These are phyloP conservation scores for Chrysopilus asiliformis DNA, from an alignment of 2,888 invertebrate species.

Conservation along the genomic window DNA sequence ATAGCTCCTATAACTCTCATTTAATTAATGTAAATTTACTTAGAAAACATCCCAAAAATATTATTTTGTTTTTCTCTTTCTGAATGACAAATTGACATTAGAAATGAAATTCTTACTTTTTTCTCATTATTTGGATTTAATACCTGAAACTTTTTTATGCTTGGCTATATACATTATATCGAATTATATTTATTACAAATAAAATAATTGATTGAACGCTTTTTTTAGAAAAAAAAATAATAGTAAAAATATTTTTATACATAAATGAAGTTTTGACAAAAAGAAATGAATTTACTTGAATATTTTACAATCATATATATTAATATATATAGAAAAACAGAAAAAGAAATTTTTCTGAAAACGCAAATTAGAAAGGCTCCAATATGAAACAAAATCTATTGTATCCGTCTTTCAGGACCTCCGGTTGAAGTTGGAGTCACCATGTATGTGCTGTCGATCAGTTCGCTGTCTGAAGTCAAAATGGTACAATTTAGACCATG, in stretches of 20 bases:
- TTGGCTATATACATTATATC: too few relatives aligned
- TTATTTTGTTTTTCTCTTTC: too few relatives aligned
- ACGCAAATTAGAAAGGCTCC: conserved; percentile 7
- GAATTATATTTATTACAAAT: too few relatives aligned
- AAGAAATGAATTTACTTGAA: not conserved
- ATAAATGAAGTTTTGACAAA: not conserved
- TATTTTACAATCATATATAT: not conserved
- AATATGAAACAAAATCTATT: conserved; percentile 16
- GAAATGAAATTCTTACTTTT: too few relatives aligned
- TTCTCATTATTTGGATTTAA: too few relatives aligned
- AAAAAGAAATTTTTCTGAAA: not conserved
- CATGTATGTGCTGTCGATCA: conserved; percentile 97
- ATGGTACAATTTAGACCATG: conserved; percentile 59
- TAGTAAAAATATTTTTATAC: not conserved
- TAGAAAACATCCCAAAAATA: too few relatives aligned
- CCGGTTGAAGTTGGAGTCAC: conserved; percentile 96
- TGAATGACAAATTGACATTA: too few relatives aligned
- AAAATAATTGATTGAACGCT: too few relatives aligned
- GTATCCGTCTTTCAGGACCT: conserved; percentile 63
- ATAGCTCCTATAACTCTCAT: too few relatives aligned
- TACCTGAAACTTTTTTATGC: too few relatives aligned
- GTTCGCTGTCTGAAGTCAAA: conserved; percentile 96
- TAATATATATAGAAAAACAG: not conserved
- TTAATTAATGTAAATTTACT: too few relatives aligned
- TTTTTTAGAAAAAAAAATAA: too few relatives aligned